phyloP scores from a whole-genome alignment of 1,140 invertebrate genomes.

The Littorina saxatilis region DNA sequence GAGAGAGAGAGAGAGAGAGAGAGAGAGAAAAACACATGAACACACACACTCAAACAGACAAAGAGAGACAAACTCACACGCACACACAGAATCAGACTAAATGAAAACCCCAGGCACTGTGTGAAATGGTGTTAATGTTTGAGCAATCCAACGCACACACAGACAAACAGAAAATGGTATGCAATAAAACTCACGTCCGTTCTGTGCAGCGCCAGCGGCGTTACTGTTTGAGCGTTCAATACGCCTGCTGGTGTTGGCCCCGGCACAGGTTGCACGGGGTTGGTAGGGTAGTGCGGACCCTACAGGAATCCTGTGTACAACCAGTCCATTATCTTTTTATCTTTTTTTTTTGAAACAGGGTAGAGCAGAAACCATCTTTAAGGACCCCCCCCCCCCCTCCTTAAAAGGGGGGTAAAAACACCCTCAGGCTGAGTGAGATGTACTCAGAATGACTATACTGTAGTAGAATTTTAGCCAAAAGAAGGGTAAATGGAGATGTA shows the following conservation, averaged over 20 bases:
- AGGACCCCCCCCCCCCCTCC: too few species aligned
- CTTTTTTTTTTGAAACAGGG: too few species aligned
- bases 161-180: neutral
- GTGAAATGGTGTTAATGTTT: neutral
- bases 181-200: neutral
- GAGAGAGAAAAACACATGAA: neutral
- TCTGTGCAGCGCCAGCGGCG: too few species aligned
- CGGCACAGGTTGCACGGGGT: neutral
- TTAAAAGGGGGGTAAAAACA: too few species aligned
- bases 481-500: neutral
- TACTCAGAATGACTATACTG: too few species aligned
- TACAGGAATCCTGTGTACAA: neutral
- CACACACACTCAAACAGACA: neutral
- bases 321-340: neutral
- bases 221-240: neutral
- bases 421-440: neutral
- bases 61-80: neutral
- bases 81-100: neutral
- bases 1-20: constrained; percentile 30
- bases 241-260: neutral
- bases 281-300: neutral
- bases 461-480: too few species aligned
- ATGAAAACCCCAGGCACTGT: neutral
- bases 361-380: too few species aligned
- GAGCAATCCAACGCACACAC: neutral